phyloP scores from a whole-genome alignment of 2,888 invertebrate genomes.

The Drosophila stalkeri region DNA sequence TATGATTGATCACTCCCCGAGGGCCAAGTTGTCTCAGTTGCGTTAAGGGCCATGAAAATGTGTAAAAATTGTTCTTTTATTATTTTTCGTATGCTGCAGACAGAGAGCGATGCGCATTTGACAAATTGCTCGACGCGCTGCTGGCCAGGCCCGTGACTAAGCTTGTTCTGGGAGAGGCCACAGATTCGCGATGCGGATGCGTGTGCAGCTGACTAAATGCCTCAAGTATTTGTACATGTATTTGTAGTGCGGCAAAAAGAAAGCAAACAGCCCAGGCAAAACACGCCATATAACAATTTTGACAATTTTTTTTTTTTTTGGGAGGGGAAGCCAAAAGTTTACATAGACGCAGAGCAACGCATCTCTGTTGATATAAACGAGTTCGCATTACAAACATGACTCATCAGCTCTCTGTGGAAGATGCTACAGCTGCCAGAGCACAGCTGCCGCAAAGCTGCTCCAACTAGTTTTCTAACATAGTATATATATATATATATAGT shows the following conservation, averaged over 20 bases:
- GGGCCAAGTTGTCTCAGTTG: slow-evolving; percentile 60
- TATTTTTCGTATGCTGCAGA: slow-evolving; percentile 43
- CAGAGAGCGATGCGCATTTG: slow-evolving; percentile 61
- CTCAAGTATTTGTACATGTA: slow-evolving; percentile 70
- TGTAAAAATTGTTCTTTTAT: slow-evolving; percentile 64
- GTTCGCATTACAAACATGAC: slow-evolving; percentile 68
- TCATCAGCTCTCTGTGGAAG: slow-evolving; percentile 51
- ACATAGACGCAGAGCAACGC: slow-evolving; percentile 32
- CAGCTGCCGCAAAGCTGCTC: slow-evolving; percentile 41
- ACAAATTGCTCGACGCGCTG: slow-evolving; percentile 63
- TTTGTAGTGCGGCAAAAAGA: slow-evolving; percentile 56
- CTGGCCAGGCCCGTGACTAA: slow-evolving; percentile 66
- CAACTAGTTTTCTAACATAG: slow-evolving; percentile 47
- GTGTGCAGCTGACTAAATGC: slow-evolving; percentile 71
- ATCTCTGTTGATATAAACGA: slow-evolving; percentile 51
- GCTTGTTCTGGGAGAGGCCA: slow-evolving; percentile 59
- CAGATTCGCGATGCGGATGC: slow-evolving; percentile 33
- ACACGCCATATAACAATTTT: slow-evolving; percentile 78
- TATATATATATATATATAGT: no score
- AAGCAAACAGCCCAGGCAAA: slow-evolving; percentile 43
- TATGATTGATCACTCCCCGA: slow-evolving; percentile 81
- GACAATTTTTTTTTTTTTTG: slow-evolving; percentile 70
- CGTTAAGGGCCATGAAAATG: slow-evolving; percentile 68
- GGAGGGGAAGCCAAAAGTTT: slow-evolving; percentile 45
- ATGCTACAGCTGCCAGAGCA: slow-evolving; percentile 34